A percentile compares a stretch with the other conserved stretches of the same genome.
phyloP scores from a whole-genome alignment of 2,888 invertebrate genomes.

The Omphaloscelis lunosa region DNA sequence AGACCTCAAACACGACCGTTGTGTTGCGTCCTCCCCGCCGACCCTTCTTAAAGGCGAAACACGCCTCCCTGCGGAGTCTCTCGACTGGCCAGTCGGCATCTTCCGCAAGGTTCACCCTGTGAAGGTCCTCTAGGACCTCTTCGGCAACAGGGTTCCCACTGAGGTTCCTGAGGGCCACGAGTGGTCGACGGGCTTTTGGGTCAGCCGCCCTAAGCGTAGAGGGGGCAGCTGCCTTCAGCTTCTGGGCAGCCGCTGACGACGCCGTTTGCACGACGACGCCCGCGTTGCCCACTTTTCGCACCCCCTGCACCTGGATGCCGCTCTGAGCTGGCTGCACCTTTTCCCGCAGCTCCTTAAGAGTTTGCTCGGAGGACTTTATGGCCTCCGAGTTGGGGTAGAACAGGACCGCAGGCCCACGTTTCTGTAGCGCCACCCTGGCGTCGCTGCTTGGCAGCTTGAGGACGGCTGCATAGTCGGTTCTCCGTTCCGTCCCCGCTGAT shows the following conservation, averaged over 20 bases:
- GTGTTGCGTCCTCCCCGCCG: constrained; percentile 8
- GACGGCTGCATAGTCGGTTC: neutral
- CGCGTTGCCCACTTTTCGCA: neutral
- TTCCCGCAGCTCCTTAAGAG: neutral
- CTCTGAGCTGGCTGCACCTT: neutral
- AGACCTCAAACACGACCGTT: neutral
- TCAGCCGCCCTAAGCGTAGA: rapidly evolving
- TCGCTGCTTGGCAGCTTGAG: neutral
- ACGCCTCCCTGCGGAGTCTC: neutral
- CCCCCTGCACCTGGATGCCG: neutral
- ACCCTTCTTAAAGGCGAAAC: constrained; percentile 3
- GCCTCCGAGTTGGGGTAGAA: neutral
- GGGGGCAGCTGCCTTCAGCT: rapidly evolving
- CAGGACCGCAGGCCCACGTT: neutral
- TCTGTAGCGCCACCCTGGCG: neutral
- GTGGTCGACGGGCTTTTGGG: neutral
- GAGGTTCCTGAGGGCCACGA: neutral
- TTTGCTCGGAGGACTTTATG: neutral
- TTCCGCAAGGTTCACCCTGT: constrained; percentile 24
- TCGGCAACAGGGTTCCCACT: rapidly evolving
- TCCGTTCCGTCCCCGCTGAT: rapidly evolving
- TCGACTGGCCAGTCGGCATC: constrained; percentile 8
- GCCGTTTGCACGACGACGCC: constrained; percentile 23
- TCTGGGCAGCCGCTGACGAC: neutral
- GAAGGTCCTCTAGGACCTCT: neutral